Conservation (phyloP, 2,888 invertebrate genomes). For the Muscina levida region DNA sequence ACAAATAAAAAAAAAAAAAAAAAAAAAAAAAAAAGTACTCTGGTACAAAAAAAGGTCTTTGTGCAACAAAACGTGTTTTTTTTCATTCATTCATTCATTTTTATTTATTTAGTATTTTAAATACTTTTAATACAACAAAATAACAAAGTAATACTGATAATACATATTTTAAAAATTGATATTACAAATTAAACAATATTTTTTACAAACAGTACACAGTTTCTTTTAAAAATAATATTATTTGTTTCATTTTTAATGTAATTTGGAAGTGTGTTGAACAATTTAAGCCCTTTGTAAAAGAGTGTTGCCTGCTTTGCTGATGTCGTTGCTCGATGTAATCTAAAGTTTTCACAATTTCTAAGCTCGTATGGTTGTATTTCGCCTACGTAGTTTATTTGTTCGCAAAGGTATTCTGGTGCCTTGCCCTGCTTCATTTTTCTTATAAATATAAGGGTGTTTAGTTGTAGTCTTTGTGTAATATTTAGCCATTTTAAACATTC, state of each 20-base stretch:
- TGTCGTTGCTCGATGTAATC: not conserved
- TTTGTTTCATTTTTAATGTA: not conserved
- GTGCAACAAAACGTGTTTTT: no score
- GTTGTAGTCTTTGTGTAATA: no score
- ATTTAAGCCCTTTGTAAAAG: not conserved
- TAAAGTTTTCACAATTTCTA: not conserved
- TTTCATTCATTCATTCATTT: not conserved
- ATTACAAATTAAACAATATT: no score
- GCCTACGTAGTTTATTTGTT: not conserved
- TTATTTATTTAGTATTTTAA: not conserved
- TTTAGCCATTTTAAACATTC: no score
- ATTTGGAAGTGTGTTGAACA: not conserved
- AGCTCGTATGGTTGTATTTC: not conserved
- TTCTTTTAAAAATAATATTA: not conserved
- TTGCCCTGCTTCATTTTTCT: not conserved
- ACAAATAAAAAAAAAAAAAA: no score
- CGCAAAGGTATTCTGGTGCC: not conserved
- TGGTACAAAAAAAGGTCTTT: no score
- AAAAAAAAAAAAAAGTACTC: no score
- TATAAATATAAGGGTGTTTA: not conserved
- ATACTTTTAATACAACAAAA: not conserved
- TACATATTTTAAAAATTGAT: no score
- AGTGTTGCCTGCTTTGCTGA: not conserved
- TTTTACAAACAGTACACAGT: not conserved
- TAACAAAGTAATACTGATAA: no score